Percentiles rank a stretch among this genome's conserved stretches.
phyloP scores from a whole-genome alignment of 2,888 invertebrate genomes.

The Thecophora atra region DNA sequence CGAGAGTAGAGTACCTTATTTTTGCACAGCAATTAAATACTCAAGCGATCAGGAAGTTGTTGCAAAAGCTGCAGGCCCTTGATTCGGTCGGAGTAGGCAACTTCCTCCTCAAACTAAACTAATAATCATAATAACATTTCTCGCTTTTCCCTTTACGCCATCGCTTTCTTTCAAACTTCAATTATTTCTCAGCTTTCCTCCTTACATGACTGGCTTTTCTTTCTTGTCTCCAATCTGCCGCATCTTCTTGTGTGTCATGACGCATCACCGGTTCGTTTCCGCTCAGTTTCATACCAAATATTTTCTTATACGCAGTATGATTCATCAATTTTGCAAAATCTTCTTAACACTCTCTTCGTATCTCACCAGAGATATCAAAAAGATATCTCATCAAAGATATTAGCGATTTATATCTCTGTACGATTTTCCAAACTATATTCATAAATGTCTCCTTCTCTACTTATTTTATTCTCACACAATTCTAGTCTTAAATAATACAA shows the following conservation, averaged over 20 bases:
- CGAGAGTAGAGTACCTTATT: slow-evolving; percentile 59
- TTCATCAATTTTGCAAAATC: slow-evolving; percentile 24
- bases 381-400: too few relatives aligned
- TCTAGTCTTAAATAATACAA: slow-evolving; percentile 59
- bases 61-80: slow-evolving; percentile 5
- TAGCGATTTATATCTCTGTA: slow-evolving; percentile 40
- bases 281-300: slow-evolving; percentile 33
- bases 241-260: neutral
- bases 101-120: slow-evolving; percentile 37
- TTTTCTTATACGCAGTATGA: neutral
- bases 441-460: slow-evolving; percentile 36
- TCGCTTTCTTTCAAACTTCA: slow-evolving; percentile 30
- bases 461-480: slow-evolving; percentile 53
- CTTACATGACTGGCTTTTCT: slow-evolving; percentile 28
- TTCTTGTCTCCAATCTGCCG: neutral
- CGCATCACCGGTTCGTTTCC: slow-evolving; percentile 4
- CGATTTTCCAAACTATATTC: too few relatives aligned
- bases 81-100: slow-evolving; percentile 18
- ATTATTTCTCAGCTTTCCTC: slow-evolving; percentile 14
- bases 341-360: slow-evolving; percentile 23
- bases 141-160: slow-evolving; percentile 1
- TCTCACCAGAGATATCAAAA: too few relatives aligned
- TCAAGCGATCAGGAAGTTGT: slow-evolving; percentile 42
- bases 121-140: slow-evolving; percentile 30
- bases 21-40: slow-evolving; percentile 50